Percentiles rank a stretch among this genome's conserved stretches.
Conservation (phyloP, 2,797 vertebrate species). For the Hyperoplus immaculatus region DNA sequence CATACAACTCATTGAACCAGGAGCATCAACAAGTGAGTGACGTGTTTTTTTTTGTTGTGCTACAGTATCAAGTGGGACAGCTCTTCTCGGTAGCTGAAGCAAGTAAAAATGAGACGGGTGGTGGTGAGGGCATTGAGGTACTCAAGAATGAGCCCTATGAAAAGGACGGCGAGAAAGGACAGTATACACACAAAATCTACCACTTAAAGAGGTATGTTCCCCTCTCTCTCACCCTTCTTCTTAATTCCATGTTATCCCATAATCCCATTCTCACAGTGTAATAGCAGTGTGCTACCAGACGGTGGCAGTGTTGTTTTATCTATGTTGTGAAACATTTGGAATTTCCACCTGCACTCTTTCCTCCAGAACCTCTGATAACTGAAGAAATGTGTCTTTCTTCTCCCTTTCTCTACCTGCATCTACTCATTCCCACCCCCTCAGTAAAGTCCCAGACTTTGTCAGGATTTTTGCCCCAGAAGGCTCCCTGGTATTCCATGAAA, state of each 20-base stretch:
- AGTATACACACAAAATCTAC: conserved; percentile 96
- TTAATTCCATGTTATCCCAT: not conserved
- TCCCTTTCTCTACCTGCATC: conserved; percentile 5
- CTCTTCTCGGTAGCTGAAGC: conserved; percentile 97
- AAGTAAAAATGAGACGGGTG: conserved; percentile 97
- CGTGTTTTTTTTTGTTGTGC: conserved; percentile 16
- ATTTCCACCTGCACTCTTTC: conserved; percentile 10
- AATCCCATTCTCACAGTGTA: conserved; percentile 32
- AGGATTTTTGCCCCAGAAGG: conserved; percentile 92
- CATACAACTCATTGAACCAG: not conserved
- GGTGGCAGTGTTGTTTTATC: conserved; percentile 69
- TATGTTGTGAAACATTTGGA: conserved; percentile 19
- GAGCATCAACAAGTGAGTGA: not conserved
- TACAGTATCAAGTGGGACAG: conserved; percentile 96
- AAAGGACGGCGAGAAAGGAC: conserved; percentile 92
- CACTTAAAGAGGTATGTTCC: conserved; percentile 82
- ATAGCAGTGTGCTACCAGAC: conserved; percentile 54
- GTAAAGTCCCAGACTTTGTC: conserved; percentile 94
- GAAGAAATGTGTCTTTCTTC: conserved; percentile 13
- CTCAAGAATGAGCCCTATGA: conserved; percentile 95
- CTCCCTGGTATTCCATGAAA: conserved; percentile 94
- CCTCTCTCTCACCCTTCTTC: not conserved
- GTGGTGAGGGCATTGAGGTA: conserved; percentile 95
- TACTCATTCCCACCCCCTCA: conserved; percentile 58
- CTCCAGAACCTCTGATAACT: conserved; percentile 20